Base-by-base conservation (phyloP, 92 coral and sea anemone genomes). In the Nematostella vectensis region DNA sequence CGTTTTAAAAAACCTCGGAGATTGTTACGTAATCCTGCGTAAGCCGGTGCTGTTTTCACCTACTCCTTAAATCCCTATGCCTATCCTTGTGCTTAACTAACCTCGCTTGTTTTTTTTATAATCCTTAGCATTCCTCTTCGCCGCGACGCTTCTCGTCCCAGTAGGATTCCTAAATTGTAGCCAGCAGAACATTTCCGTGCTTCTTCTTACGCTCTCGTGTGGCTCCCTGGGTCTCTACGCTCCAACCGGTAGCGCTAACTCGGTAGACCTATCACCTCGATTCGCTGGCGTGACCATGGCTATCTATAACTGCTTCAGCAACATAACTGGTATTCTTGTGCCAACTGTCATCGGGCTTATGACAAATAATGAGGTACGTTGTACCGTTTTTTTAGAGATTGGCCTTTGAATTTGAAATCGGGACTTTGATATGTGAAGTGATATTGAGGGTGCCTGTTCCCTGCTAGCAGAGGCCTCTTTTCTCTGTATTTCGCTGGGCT, bases 191-290 rank as follows among this genome's bases (percentile, higher is more conserved):
- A 11, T 70, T 16, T 70, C 78, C 0, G 76, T 77, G 1, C 54
- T 56, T 11, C 67, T 77, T 3, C 60, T 77, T 11, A 62, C 78
- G 11, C 48, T 70, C 24, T 65, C 83, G 25, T 69, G 77, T 52
- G 77, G 72, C 1, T 59, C 63, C 16, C 63, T 67, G 33, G 78
- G 77, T 0, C 54, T 77, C 8, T 63, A 53, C 50, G 68, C 83
- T 3, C 51, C 78, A 3, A 56, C 68, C 0, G 65, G 68, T 3
- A 29, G 68, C 11, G 58, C 78, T 4, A 63, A 62, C 40, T 57
- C 75, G 2, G 44, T 77, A 9, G 83, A 77, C 53, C 54, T 77
- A 8, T 50, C 83, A 8, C 83, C 83, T 13, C 77, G 83, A 21
- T 77, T 57, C 51, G 40, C 83, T 47, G 77, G 83, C 3, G 28